Base-by-base conservation (phyloP, 1,140 invertebrate genomes). In the Drosophila pectinifera region DNA sequence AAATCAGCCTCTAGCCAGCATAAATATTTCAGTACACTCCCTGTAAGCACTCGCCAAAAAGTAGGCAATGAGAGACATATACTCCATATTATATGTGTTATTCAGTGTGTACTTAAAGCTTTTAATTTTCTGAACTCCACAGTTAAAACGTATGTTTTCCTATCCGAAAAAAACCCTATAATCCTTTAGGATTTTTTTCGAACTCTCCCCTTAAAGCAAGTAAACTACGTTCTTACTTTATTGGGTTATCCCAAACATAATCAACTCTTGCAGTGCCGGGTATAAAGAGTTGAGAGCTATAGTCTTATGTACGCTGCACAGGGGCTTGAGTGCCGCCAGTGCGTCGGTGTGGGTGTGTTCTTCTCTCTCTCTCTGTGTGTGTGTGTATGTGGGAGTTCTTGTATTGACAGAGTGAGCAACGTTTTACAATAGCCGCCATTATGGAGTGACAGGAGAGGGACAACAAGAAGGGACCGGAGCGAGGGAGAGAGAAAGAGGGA, bases 361-460 rank as follows among this genome's bases (percentile, higher is more conserved):
- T 28, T 2, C 24, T 18, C 16, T 20, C 16, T 20, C 20, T 59
- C 8, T 64, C 22, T 45, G 28, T 58, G 36, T 51, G 45, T 63
- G 31, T 64, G 48, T 42, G 42, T 64, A 74, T 64, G 80, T 76
- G 77, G 69, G 83, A 75, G 80, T 83, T 62, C 41, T 78, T 62
- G 74, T 77, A 68, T 78, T 75, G 74, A 69, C 45, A 74, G 61
- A 65, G 56, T 49, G 42, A 73, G 73, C 81, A 65, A 65, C 59
- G 56, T 54, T 73, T 70, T 59, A 73, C 58, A 69, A 70, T 73
- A 62, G 68, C 67, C 78, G 65, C 61, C 79, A 78, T 78, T 82
- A 54, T 57, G 45, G 55, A 57, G 55, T 64, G 55, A 59, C 65
- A 59, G 43, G 48, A 55, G 39, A 28, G 43, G 59, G 31, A 46